phyloP scores from a whole-genome alignment of 2,888 invertebrate species.

The Polyploca ridens region DNA sequence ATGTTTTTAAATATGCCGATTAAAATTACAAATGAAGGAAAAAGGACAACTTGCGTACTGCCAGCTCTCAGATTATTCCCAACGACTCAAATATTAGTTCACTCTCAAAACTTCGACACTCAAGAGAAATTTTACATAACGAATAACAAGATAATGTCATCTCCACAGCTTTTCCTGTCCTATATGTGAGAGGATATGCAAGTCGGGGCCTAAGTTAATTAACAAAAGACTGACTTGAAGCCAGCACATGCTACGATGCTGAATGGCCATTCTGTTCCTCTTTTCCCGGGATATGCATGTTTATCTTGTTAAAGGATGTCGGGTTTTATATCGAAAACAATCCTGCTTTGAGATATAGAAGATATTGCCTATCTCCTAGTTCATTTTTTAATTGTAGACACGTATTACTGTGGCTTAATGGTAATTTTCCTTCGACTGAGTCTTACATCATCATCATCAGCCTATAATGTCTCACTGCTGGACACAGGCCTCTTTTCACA shows the following conservation, averaged over 20 bases:
- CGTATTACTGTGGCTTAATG: too few species aligned
- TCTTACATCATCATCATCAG: too few species aligned
- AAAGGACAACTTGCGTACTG: too few species aligned
- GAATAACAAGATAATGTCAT: slow-evolving; percentile 16
- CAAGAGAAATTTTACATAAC: neutral
- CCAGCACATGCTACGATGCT: slow-evolving; percentile 49
- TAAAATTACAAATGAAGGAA: neutral
- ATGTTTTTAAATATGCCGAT: slow-evolving; percentile 10
- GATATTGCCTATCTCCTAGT: neutral
- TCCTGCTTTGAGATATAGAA: neutral
- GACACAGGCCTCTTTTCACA: too few species aligned
- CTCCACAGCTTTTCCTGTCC: slow-evolving; percentile 54
- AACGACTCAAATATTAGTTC: neutral
- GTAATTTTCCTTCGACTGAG: too few species aligned
- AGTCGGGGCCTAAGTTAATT: slow-evolving; percentile 72
- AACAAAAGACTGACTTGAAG: slow-evolving; percentile 70
- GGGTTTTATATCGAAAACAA: slow-evolving; percentile 6
- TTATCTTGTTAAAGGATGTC: slow-evolving; percentile 4
- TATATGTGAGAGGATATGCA: slow-evolving; percentile 61
- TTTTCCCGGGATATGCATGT: slow-evolving; percentile 8
- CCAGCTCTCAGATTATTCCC: too few species aligned
- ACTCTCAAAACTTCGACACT: neutral
- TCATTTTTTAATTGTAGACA: neutral
- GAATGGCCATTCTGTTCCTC: slow-evolving; percentile 10
- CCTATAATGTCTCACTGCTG: too few species aligned